phyloP scores from a whole-genome alignment of 2,113 vertebrate species.

The Pterophyllum scalare region DNA sequence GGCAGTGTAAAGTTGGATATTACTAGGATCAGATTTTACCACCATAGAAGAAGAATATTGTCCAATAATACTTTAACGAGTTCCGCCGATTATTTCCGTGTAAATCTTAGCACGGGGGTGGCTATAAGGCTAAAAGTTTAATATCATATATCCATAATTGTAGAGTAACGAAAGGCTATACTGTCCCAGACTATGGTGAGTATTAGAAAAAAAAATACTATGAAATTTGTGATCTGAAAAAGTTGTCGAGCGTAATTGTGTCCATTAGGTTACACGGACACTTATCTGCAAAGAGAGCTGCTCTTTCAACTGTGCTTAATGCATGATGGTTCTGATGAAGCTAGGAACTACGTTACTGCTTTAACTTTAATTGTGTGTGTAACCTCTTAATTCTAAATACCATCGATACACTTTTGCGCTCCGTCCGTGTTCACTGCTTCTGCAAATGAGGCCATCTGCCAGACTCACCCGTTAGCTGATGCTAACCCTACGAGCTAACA shows the following conservation, averaged over 20 bases:
- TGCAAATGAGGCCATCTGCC: not conserved
- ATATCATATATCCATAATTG: not conserved
- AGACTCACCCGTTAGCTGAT: not conserved
- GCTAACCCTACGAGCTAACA: slow-evolving; percentile 8
- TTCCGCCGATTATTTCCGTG: slow-evolving; percentile 7
- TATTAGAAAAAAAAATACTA: rapidly evolving
- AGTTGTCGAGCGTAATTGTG: not conserved
- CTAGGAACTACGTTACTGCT: not conserved
- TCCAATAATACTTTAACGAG: slow-evolving; percentile 29
- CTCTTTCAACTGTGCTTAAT: not conserved
- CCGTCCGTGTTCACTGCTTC: not conserved
- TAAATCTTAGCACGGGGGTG: not conserved
- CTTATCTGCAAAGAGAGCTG: not conserved
- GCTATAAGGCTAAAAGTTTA: not conserved
- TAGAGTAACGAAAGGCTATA: not conserved
- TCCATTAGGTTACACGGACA: not conserved
- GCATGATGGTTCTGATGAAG: not conserved
- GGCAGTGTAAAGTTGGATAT: rapidly evolving
- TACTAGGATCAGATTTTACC: not conserved
- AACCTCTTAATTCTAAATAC: no score
- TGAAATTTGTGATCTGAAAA: not conserved
- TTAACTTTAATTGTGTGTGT: no score
- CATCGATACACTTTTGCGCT: no score
- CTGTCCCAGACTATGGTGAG: slow-evolving; percentile 37
- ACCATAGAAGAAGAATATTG: slow-evolving; percentile 51